These are phyloP conservation scores for Chionomys nivalis DNA, from an alignment of 2,113 vertebrate species.

Conservation along the genomic window DNA sequence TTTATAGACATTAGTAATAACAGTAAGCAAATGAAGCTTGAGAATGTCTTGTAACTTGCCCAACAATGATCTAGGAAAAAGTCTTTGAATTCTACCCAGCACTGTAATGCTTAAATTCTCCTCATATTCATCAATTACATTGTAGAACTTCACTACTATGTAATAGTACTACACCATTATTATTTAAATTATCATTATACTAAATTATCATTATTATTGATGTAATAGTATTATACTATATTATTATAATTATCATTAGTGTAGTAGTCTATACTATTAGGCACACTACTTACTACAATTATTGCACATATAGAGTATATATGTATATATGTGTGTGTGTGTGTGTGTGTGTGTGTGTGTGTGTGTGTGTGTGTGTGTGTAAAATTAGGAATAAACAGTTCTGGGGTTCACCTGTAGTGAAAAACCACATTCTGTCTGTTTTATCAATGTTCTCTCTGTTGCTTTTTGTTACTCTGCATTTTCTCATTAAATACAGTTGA, in stretches of 20 bases:
- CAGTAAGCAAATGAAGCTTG: neutral
- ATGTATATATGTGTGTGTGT: neutral
- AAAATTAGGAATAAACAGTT: neutral
- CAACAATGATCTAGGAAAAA: neutral
- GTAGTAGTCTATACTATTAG: neutral
- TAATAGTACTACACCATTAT: neutral
- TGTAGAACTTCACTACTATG: neutral
- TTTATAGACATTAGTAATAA: neutral
- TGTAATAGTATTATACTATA: neutral
- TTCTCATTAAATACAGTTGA: neutral
- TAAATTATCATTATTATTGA: neutral
- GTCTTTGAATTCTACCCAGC: neutral
- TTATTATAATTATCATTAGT: too few relatives aligned
- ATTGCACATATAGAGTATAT: neutral
- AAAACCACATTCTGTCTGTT: rapidly evolving
- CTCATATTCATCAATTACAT: neutral
- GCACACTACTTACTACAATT: neutral
- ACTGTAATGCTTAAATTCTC: neutral
- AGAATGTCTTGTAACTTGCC: neutral
- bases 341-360: too few relatives aligned
- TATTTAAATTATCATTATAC: neutral
- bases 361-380: neutral
- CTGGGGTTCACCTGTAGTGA: neutral
- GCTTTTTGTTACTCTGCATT: neutral
- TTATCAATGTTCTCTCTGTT: neutral